Conservation (phyloP, 2,888 invertebrate species). For the Hemaris fuciformis region DNA sequence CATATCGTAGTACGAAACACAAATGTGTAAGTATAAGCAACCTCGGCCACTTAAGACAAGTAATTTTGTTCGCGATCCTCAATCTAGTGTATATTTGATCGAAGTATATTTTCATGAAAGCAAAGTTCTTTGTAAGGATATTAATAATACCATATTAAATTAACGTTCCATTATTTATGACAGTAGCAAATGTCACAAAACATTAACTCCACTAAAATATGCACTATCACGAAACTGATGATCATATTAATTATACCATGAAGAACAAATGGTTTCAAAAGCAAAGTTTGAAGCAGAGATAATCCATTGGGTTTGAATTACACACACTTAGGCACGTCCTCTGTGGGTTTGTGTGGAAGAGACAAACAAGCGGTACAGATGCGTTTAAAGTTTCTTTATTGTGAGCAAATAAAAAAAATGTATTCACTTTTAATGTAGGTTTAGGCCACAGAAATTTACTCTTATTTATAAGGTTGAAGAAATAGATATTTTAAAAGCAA, state of each 20-base stretch:
- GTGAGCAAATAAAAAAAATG: not conserved
- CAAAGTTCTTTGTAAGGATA: not conserved
- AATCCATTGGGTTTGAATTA: slow-evolving; percentile 1
- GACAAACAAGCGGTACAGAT: not conserved
- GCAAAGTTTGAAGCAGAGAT: not conserved
- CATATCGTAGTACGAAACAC: too few species aligned
- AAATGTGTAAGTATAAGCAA: too few species aligned
- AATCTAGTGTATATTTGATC: too few species aligned
- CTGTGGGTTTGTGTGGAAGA: not conserved
- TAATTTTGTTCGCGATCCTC: too few species aligned
- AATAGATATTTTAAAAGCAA: too few species aligned
- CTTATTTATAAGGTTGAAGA: too few species aligned
- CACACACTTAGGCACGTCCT: slow-evolving; percentile 25
- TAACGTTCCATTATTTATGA: not conserved
- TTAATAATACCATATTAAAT: not conserved
- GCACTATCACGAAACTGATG: not conserved
- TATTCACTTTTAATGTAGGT: too few species aligned
- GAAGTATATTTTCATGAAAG: not conserved
- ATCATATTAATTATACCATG: not conserved
- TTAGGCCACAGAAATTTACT: too few species aligned
- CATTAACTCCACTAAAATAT: not conserved
- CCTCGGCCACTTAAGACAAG: too few species aligned
- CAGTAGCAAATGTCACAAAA: not conserved
- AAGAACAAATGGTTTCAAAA: not conserved
- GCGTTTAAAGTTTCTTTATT: not conserved